Conservation (phyloP, 2,113 vertebrate species). For the Prolemur simus region DNA sequence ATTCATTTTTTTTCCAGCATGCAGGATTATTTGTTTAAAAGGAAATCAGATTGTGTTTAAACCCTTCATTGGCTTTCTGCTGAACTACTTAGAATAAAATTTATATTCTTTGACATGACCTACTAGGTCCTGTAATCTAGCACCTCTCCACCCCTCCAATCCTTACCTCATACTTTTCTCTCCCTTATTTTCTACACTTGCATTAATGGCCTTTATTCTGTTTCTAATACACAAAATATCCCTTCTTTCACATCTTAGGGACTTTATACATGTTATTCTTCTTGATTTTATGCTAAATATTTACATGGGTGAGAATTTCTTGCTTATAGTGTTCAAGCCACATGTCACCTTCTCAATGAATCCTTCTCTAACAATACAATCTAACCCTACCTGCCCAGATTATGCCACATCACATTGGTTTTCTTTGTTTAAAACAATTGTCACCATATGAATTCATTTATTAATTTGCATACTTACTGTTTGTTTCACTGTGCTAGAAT, state of each 20-base stretch:
- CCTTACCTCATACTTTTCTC: neutral
- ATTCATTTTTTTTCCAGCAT: neutral
- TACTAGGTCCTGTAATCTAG: neutral
- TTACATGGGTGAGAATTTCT: neutral
- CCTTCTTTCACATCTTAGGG: neutral
- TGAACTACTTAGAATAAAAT: neutral
- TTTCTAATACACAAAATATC: neutral
- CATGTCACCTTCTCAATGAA: neutral
- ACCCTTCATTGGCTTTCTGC: neutral
- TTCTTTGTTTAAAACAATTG: neutral
- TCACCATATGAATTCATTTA: neutral
- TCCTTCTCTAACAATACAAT: neutral
- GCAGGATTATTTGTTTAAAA: neutral
- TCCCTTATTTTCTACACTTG: neutral
- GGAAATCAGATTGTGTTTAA: neutral
- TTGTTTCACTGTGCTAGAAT: neutral
- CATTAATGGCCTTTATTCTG: neutral
- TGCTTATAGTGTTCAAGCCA: neutral
- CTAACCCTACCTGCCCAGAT: neutral
- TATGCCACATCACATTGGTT: neutral
- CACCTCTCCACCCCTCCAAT: neutral
- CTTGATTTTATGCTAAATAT: neutral
- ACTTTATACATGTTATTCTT: neutral
- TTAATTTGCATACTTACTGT: neutral
- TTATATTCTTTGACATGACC: neutral